Evolutionary conservation across 2,797 vertebrate species (phyloP).

Genomic region (Anabacerthia variegaticeps): DNA sequence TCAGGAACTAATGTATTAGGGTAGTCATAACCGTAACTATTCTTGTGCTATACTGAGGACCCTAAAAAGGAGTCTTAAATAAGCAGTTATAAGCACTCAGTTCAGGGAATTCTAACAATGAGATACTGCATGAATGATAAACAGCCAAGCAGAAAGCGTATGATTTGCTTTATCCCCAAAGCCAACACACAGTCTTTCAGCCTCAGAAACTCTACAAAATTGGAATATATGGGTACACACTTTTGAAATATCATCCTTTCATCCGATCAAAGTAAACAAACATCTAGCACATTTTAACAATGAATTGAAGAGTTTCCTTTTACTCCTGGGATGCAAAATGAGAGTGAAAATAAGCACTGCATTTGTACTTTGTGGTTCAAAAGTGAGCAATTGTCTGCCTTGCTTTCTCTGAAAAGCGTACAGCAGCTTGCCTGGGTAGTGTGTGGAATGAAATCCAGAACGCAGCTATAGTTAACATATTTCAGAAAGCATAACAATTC

Average conservation of each 20-base stretch:
- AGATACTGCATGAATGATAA: neutral
- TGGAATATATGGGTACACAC: neutral
- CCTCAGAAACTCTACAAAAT: neutral
- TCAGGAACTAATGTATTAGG: neutral
- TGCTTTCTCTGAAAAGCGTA: neutral
- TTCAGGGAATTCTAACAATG: conserved; percentile 14
- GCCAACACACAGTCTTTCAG: neutral
- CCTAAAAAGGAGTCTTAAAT: conserved; percentile 13
- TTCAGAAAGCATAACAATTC: neutral
- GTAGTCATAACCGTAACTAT: neutral
- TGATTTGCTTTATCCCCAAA: neutral
- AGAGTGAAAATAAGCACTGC: neutral
- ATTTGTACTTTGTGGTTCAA: neutral
- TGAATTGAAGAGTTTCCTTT: conserved; percentile 27
- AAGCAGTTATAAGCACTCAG: neutral
- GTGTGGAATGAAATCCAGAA: neutral
- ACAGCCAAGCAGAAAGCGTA: neutral
- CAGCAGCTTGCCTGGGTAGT: neutral
- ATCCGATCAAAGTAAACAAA: conserved; percentile 29
- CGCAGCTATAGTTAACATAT: neutral
- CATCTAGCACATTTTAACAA: neutral
- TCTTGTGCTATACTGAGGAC: neutral
- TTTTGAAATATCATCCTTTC: conserved; percentile 25
- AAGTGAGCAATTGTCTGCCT: neutral
- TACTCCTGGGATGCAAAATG: conserved; percentile 1